phyloP scores from a whole-genome alignment of 1,140 invertebrate species.

The Scaptomyza hsui region DNA sequence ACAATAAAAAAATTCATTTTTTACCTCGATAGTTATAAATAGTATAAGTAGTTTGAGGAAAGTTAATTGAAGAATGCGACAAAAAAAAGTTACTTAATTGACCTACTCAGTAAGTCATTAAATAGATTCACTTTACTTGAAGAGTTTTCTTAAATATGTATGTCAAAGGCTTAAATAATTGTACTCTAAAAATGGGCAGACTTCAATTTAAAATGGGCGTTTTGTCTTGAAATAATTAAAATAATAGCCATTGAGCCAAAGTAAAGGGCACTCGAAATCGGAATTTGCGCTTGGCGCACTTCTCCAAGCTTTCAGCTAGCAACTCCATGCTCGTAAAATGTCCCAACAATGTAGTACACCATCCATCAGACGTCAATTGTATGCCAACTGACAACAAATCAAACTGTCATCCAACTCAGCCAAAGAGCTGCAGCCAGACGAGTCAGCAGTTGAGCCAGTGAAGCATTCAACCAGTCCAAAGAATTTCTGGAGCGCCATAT shows the following conservation, averaged over 20 bases:
- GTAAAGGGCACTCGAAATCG: slow-evolving; percentile 21
- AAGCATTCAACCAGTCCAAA: slow-evolving; percentile 69
- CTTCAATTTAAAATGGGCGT: slow-evolving; percentile 5
- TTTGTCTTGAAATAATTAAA: slow-evolving; percentile 49
- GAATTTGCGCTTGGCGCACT: slow-evolving; percentile 24
- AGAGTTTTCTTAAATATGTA: not conserved
- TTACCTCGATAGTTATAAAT: not conserved
- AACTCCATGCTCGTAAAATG: slow-evolving; percentile 55
- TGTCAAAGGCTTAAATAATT: slow-evolving; percentile 1
- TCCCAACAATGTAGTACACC: slow-evolving; percentile 79
- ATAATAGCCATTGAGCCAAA: slow-evolving; percentile 29
- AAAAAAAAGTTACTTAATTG: not conserved
- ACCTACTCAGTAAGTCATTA: not conserved
- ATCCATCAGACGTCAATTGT: slow-evolving; percentile 82
- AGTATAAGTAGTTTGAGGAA: not conserved
- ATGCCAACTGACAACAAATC: slow-evolving; percentile 81
- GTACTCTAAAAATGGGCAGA: not conserved
- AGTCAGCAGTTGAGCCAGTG: slow-evolving; percentile 60
- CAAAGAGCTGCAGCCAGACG: slow-evolving; percentile 28
- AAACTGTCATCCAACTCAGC: slow-evolving; percentile 67
- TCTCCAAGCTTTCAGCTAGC: not conserved
- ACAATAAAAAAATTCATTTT: not conserved
- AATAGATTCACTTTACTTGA: not conserved
- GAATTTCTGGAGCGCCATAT: slow-evolving; percentile 77
- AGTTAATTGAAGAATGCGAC: not conserved